Evolutionary conservation across 1,140 invertebrate genomes (phyloP).

Genomic region (Doryteuthis pealeii): DNA sequence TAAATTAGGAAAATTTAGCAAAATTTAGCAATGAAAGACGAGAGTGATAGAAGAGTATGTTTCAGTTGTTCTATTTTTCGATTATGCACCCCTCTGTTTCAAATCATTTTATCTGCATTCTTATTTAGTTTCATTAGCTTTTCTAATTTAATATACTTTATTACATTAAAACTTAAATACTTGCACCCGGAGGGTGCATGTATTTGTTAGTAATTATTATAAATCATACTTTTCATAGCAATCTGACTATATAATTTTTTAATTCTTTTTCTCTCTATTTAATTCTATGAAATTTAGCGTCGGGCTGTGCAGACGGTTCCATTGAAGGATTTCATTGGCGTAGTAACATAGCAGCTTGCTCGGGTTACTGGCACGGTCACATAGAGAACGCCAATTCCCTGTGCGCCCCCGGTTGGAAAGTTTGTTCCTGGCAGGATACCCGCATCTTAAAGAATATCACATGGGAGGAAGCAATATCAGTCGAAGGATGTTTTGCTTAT

Average conservation of each 20-base stretch:
- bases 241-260: not conserved
- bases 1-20: too few species aligned
- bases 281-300: slow-evolving; percentile 21
- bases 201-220: too few species aligned
- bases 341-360: slow-evolving; percentile 40
- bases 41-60: too few species aligned
- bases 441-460: slow-evolving; percentile 40
- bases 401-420: slow-evolving; percentile 52
- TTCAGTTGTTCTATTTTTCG: too few species aligned
- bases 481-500: slow-evolving; percentile 52
- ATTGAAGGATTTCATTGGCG: slow-evolving; percentile 28
- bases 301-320: slow-evolving; percentile 42
- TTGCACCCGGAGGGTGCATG: too few species aligned
- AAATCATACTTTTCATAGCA: too few species aligned
- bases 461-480: slow-evolving; percentile 47
- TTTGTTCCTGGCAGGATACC: slow-evolving; percentile 48
- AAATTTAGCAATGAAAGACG: too few species aligned
- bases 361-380: slow-evolving; percentile 51
- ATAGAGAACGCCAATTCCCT: slow-evolving; percentile 42
- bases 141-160: too few species aligned
- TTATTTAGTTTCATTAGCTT: too few species aligned
- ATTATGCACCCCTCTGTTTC: too few species aligned
- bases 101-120: too few species aligned
- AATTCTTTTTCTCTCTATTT: slow-evolving; percentile 1
- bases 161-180: too few species aligned